Conservation (phyloP, 2,113 vertebrate species). For the Sterrhoptilus dennistouni region DNA sequence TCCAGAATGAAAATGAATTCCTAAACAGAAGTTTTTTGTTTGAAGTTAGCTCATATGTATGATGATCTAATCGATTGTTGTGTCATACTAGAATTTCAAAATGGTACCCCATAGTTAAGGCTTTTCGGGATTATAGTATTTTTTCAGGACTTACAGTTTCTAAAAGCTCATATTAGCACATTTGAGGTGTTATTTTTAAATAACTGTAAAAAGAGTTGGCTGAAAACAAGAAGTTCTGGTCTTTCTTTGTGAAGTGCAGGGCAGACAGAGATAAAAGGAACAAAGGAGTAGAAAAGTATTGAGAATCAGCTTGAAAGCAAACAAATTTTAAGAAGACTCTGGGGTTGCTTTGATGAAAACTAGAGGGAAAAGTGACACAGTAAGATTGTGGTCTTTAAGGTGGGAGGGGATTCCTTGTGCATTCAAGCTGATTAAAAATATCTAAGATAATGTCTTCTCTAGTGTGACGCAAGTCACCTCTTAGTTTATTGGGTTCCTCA, state of each 20-base stretch:
- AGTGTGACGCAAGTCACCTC: background rate
- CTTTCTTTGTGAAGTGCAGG: background rate
- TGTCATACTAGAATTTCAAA: background rate
- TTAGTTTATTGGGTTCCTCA: background rate
- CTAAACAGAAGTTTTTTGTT: background rate
- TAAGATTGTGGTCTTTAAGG: background rate
- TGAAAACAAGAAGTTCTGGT: background rate
- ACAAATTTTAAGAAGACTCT: background rate
- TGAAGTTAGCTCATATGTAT: background rate
- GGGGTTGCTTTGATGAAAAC: background rate
- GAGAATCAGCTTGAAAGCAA: background rate
- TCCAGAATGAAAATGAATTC: background rate
- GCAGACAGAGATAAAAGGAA: background rate
- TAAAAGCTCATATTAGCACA: background rate
- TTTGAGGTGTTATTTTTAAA: background rate
- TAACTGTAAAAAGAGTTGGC: background rate
- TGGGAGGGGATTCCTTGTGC: background rate
- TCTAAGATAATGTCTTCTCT: background rate
- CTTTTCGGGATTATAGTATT: background rate
- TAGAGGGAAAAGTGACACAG: background rate
- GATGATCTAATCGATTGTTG: background rate
- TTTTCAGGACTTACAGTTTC: background rate
- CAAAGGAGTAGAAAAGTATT: background rate
- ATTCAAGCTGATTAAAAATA: background rate
- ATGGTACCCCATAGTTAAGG: background rate